Evolutionary conservation across 2,113 vertebrate genomes (phyloP).

Genomic region (Leucosticte australis): DNA sequence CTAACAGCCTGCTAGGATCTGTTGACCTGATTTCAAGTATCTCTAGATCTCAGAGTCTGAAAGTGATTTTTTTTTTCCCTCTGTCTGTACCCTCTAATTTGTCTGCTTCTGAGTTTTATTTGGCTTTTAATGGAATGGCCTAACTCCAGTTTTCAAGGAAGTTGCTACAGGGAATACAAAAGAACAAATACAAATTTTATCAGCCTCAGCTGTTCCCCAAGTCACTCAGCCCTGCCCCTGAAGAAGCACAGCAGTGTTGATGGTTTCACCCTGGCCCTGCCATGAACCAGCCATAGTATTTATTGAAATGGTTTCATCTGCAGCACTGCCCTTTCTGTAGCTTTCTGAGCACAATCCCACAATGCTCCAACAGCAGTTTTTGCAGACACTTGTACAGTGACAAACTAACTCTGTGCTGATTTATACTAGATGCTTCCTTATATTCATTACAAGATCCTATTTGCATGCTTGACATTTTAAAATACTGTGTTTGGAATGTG

Average conservation of each 20-base stretch:
- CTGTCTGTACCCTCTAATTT: not conserved
- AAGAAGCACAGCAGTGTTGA: not conserved
- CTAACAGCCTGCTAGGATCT: not conserved
- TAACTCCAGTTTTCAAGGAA: not conserved
- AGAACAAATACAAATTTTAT: not conserved
- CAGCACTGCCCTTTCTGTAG: not conserved
- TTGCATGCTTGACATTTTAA: slow-evolving; percentile 73
- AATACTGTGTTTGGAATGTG: slow-evolving; percentile 52
- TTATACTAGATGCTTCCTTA: not conserved
- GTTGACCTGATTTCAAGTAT: not conserved
- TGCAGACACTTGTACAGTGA: not conserved
- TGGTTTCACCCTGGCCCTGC: not conserved
- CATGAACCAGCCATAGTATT: not conserved
- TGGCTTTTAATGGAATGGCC: not conserved
- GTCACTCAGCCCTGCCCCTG: not conserved
- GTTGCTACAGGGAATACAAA: not conserved
- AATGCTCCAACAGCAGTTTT: not conserved
- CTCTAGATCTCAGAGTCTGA: not conserved
- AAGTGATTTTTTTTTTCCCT: not conserved
- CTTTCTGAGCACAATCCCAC: not conserved
- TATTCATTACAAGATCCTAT: slow-evolving; percentile 31
- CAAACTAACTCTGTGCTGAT: slow-evolving; percentile 39
- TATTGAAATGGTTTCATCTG: not conserved
- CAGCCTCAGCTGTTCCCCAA: not conserved
- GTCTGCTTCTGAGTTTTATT: not conserved